Percentiles rank a stretch among this genome's conserved stretches.
Evolutionary conservation across 2,888 invertebrate species (phyloP).

Genomic region (Lissocephala sabroskyi): DNA sequence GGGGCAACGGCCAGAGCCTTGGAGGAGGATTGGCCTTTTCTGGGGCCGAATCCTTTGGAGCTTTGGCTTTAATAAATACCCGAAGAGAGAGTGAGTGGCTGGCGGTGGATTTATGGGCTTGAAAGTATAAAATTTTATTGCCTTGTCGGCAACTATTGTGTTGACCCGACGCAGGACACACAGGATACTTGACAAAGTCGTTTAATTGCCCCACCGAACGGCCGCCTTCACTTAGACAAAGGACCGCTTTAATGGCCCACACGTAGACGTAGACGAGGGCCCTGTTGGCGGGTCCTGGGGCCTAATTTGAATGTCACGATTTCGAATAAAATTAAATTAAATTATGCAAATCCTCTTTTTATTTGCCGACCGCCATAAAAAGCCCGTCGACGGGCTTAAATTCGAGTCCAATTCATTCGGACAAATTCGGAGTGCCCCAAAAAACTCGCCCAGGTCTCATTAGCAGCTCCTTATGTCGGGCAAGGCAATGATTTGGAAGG

Average conservation of each 20-base stretch:
- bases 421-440: too few species aligned
- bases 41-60: not conserved
- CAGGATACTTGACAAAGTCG: conserved; percentile 5
- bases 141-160: conserved; percentile 8
- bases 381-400: too few species aligned
- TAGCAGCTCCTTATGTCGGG: too few species aligned
- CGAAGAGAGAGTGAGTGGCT: conserved; percentile 15
- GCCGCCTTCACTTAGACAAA: conserved; percentile 1
- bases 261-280: conserved; percentile 14
- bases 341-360: conserved; percentile 15
- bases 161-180: conserved; percentile 1
- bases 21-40: not conserved
- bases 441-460: too few species aligned
- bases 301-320: conserved; percentile 1
- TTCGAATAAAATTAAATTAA: conserved; percentile 20
- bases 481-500: too few species aligned
- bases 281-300: too few species aligned
- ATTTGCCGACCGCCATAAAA: not conserved
- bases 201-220: conserved; percentile 57
- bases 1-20: too few species aligned
- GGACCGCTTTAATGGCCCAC: conserved; percentile 35
- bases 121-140: conserved; percentile 44
- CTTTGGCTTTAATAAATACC: conserved; percentile 23
- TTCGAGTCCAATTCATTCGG: too few species aligned
- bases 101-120: conserved; percentile 49